phyloP scores from a whole-genome alignment of 2,113 vertebrate species.

The Ibidorhyncha struthersii region DNA sequence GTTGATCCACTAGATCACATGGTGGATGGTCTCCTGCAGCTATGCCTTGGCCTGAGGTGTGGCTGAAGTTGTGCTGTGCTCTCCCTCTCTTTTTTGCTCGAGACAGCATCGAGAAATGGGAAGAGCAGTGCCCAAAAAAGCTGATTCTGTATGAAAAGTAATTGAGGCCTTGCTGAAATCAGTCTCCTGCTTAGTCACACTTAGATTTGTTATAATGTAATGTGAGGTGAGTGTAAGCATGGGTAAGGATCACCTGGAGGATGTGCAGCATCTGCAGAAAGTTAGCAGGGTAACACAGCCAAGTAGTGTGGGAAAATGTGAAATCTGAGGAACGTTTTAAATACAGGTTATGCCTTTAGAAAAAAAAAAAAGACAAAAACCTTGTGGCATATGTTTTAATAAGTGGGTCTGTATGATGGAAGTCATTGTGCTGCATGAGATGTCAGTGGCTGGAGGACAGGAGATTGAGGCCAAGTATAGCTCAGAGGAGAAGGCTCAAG shows the following conservation, averaged over 20 bases:
- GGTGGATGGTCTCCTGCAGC: not conserved
- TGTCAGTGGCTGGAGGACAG: not conserved
- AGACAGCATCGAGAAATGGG: not conserved
- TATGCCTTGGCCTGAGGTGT: not conserved
- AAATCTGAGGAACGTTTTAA: not conserved
- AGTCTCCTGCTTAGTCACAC: not conserved
- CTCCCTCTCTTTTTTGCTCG: not conserved
- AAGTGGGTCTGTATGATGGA: not conserved
- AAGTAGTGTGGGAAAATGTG: not conserved
- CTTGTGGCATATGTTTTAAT: not conserved
- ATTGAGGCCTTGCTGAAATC: not conserved
- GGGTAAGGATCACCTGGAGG: not conserved
- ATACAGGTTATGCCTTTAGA: not conserved
- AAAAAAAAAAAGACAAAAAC: not conserved
- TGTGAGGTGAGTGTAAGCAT: not conserved
- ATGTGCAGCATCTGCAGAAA: not conserved
- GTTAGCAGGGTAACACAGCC: not conserved
- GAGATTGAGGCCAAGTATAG: not conserved
- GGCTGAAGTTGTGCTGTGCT: not conserved
- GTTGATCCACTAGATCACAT: fast-evolving
- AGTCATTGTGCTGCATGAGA: not conserved
- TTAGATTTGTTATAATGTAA: not conserved
- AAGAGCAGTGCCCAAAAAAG: not conserved
- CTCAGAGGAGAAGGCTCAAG: not conserved
- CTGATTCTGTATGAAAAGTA: not conserved